These are phyloP conservation scores for Epinephelus moara DNA, from an alignment of 2,113 vertebrate species.

Conservation along the genomic window DNA sequence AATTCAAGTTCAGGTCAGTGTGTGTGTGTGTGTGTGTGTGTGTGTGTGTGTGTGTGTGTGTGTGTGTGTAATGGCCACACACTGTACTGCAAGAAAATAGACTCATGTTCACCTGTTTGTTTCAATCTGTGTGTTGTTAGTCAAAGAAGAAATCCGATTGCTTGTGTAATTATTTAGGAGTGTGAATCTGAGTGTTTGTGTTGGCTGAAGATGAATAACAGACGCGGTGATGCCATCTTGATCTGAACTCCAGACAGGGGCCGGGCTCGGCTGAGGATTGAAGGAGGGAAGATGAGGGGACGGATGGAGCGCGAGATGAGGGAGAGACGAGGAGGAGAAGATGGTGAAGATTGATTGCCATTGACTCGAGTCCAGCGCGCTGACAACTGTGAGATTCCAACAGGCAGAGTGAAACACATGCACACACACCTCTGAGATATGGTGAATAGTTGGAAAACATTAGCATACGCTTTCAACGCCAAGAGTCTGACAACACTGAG, in stretches of 20 bases:
- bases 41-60: background rate
- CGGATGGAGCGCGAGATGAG: constrained; percentile 33
- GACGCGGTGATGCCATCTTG: constrained; percentile 39
- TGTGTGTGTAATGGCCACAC: background rate
- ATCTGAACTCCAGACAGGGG: constrained; percentile 53
- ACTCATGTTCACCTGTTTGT: background rate
- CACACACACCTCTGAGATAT: constrained; percentile 2
- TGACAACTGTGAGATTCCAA: constrained; percentile 41
- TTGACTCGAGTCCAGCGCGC: constrained; percentile 38
- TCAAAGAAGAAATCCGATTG: constrained; percentile 17
- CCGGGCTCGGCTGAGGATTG: constrained; percentile 22
- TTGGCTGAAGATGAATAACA: constrained; percentile 59
- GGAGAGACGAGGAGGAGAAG: constrained; percentile 30
- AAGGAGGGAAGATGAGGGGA: constrained; percentile 48
- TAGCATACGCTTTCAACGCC: background rate
- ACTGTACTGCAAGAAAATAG: background rate
- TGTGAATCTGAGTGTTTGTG: constrained; percentile 22
- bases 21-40: background rate
- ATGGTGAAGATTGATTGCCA: constrained; percentile 57
- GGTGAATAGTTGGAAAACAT: constrained; percentile 25
- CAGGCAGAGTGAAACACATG: constrained; percentile 19
- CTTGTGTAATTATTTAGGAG: constrained; percentile 31
- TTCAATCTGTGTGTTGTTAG: background rate
- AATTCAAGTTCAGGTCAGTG: too few relatives aligned
- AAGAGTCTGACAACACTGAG: background rate